phyloP scores from a whole-genome alignment of 2,888 invertebrate genomes.

The Orthosia cruda region DNA sequence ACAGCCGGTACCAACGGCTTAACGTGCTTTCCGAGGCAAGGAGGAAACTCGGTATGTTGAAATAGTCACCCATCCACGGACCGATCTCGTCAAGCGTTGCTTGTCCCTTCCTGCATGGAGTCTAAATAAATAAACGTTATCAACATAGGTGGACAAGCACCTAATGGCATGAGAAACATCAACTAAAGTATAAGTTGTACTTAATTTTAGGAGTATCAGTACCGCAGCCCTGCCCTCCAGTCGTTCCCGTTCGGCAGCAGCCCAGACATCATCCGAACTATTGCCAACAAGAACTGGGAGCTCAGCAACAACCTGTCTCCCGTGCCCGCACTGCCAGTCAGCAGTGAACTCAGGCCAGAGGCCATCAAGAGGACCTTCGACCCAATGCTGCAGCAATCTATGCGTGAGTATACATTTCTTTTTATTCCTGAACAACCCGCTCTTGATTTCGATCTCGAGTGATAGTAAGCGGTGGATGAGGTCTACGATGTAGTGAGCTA shows the following conservation, averaged over 20 bases:
- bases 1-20: no score
- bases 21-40: no score
- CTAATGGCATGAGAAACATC: no score
- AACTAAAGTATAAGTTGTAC: no score
- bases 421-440: not conserved
- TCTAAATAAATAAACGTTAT: no score
- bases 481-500: not conserved
- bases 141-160: no score
- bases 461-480: not conserved
- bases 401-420: slow-evolving; percentile 77
- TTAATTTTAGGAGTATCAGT: slow-evolving; percentile 81
- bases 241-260: slow-evolving; percentile 87
- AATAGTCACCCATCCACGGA: no score
- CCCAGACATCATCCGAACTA: slow-evolving; percentile 85
- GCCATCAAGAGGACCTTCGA: slow-evolving; percentile 86
- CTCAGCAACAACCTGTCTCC: slow-evolving; percentile 86
- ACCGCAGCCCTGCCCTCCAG: slow-evolving; percentile 82
- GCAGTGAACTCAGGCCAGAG: slow-evolving; percentile 84
- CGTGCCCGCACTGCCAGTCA: slow-evolving; percentile 78
- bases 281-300: slow-evolving; percentile 87
- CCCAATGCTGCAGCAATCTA: slow-evolving; percentile 88
- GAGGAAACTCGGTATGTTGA: no score
- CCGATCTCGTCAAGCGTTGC: no score
- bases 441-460: not conserved
- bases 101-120: no score